These are phyloP conservation scores for Drymodes brunneopygia DNA, from an alignment of 2,113 vertebrate species.

Conservation along the genomic window DNA sequence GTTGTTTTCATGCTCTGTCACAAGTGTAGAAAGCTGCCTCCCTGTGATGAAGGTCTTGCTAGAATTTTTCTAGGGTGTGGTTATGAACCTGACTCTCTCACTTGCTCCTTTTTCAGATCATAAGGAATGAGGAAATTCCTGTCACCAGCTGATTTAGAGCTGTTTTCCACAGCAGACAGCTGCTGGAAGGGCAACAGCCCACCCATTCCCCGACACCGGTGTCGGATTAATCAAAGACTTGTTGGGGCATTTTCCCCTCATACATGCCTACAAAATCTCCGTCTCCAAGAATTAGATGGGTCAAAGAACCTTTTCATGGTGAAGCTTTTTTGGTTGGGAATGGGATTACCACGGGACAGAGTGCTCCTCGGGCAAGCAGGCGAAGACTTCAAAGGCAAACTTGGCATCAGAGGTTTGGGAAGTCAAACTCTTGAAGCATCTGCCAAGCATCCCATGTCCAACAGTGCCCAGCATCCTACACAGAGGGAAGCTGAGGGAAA, in stretches of 20 bases:
- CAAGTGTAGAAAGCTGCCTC: neutral
- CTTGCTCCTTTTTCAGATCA: neutral
- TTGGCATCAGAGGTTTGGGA: neutral
- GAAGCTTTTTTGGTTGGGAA: neutral
- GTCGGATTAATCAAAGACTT: neutral
- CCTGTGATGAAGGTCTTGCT: neutral
- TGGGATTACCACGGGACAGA: neutral
- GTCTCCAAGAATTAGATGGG: neutral
- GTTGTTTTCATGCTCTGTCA: neutral
- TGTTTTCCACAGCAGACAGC: neutral
- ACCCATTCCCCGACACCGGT: neutral
- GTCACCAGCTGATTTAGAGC: neutral
- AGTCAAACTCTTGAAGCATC: neutral
- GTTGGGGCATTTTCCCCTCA: neutral
- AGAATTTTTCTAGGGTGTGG: neutral
- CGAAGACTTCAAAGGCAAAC: slow-evolving; percentile 11
- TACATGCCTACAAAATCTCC: neutral
- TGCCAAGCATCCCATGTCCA: neutral
- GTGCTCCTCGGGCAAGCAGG: neutral
- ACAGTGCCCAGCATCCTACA: neutral
- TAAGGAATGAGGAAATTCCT: neutral
- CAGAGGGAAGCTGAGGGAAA: neutral
- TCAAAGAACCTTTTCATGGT: neutral
- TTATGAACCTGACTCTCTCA: neutral
- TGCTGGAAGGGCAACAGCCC: neutral